A percentile compares a stretch with the other conserved stretches of the same genome.
Conservation (phyloP, 2,797 vertebrate genomes). For the Anisognathus igniventris region DNA sequence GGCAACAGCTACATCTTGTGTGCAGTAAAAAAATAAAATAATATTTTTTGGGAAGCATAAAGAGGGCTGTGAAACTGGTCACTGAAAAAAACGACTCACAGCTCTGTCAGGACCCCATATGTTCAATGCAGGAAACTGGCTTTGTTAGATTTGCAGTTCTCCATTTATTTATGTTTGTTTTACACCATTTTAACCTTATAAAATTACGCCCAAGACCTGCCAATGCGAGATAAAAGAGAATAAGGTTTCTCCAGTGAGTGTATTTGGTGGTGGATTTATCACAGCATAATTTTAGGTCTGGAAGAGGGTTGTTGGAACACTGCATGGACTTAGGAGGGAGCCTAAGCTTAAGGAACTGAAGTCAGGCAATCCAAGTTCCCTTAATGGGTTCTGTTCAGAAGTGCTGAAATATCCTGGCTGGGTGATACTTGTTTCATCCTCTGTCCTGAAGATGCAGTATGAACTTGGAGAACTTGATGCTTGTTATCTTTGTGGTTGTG, state of each 20-base stretch:
- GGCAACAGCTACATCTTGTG: fast-evolving
- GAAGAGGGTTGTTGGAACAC: not conserved
- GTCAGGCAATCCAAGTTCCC: not conserved
- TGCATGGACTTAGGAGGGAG: not conserved
- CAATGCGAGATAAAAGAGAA: not conserved
- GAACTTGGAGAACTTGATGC: not conserved
- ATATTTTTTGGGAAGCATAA: not conserved
- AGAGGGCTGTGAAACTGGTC: not conserved
- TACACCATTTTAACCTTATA: not conserved
- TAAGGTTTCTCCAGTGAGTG: not conserved
- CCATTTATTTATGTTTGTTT: not conserved
- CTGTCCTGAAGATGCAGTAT: not conserved
- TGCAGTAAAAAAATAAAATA: not conserved
- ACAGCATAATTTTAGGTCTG: not conserved
- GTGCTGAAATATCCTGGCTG: not conserved
- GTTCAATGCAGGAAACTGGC: not conserved
- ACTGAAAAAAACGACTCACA: not conserved
- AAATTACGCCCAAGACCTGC: not conserved
- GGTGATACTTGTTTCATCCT: not conserved
- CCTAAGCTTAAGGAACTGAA: not conserved
- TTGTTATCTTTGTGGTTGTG: not conserved
- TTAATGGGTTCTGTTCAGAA: not conserved
- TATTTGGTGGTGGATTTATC: not conserved
- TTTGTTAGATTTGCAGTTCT: not conserved
- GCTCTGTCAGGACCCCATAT: not conserved